A percentile compares a stretch with the other conserved stretches of the same genome.
These are phyloP conservation scores for Limnephilus rhombicus DNA, from an alignment of 2,888 invertebrate genomes.

Conservation along the genomic window DNA sequence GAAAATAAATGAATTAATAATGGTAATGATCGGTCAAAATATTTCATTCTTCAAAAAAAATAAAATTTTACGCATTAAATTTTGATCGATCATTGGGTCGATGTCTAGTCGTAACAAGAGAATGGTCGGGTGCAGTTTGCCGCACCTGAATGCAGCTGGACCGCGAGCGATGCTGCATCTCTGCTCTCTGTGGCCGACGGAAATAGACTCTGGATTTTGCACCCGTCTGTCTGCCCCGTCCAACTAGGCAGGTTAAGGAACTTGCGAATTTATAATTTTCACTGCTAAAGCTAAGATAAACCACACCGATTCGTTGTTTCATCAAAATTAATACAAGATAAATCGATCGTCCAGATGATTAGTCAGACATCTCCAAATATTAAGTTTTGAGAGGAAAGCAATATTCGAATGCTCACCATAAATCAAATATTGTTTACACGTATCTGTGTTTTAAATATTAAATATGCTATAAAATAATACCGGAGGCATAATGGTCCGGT, in stretches of 20 bases:
- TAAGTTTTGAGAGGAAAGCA: too few relatives aligned
- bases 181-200: not conserved
- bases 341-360: too few relatives aligned
- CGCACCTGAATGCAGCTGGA: slow-evolving; percentile 21
- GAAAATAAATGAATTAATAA: too few relatives aligned
- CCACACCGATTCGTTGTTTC: not conserved
- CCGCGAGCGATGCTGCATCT: not conserved
- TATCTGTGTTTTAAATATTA: too few relatives aligned
- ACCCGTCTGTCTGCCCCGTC: slow-evolving; percentile 14
- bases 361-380: too few relatives aligned
- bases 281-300: not conserved
- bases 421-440: too few relatives aligned
- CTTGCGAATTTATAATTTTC: not conserved
- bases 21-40: too few relatives aligned
- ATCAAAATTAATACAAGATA: not conserved
- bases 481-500: too few relatives aligned
- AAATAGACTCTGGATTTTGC: slow-evolving; percentile 28
- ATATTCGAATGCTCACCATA: too few relatives aligned
- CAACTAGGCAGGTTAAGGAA: slow-evolving; percentile 33
- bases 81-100: not conserved
- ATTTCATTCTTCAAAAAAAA: too few relatives aligned
- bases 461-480: too few relatives aligned
- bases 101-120: not conserved
- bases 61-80: not conserved
- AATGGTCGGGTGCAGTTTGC: not conserved